Conservation (phyloP, 1,140 invertebrate genomes). For the Drosophila neocordata region DNA sequence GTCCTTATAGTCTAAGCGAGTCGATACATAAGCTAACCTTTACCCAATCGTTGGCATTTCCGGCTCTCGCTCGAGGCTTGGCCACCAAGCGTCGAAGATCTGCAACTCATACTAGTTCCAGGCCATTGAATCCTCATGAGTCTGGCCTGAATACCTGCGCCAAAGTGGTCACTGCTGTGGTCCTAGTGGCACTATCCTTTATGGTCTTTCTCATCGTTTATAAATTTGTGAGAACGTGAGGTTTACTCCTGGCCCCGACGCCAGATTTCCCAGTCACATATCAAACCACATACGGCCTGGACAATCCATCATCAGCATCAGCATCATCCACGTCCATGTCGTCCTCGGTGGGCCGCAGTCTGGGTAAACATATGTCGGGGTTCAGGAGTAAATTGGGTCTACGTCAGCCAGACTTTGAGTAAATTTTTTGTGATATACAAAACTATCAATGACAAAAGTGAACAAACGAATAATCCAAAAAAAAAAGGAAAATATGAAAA, state of each 20-base stretch:
- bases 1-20: slow-evolving; percentile 88
- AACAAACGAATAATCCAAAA: slow-evolving; percentile 6
- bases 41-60: slow-evolving; percentile 89
- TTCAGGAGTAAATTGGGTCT: slow-evolving; percentile 78
- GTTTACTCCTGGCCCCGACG: slow-evolving; percentile 87
- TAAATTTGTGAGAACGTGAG: slow-evolving; percentile 90
- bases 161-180: slow-evolving; percentile 88
- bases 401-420: slow-evolving; percentile 65
- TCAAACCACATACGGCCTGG: slow-evolving; percentile 67
- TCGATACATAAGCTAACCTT: slow-evolving; percentile 90
- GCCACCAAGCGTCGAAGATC: slow-evolving; percentile 86
- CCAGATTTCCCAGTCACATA: slow-evolving; percentile 80
- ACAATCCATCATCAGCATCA: slow-evolving; percentile 31
- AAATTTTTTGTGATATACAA: slow-evolving; percentile 66
- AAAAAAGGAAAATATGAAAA: slow-evolving; percentile 9
- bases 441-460: slow-evolving; percentile 56
- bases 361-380: slow-evolving; percentile 81
- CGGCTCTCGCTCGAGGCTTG: slow-evolving; percentile 87
- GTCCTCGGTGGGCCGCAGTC: slow-evolving; percentile 63
- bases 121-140: slow-evolving; percentile 85
- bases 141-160: slow-evolving; percentile 88
- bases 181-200: slow-evolving; percentile 88
- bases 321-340: slow-evolving; percentile 51
- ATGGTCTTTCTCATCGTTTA: slow-evolving; percentile 90
- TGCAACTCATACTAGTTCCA: slow-evolving; percentile 83